Base-by-base conservation (phyloP, 2,888 invertebrate genomes). In the Penaeus monodon region DNA sequence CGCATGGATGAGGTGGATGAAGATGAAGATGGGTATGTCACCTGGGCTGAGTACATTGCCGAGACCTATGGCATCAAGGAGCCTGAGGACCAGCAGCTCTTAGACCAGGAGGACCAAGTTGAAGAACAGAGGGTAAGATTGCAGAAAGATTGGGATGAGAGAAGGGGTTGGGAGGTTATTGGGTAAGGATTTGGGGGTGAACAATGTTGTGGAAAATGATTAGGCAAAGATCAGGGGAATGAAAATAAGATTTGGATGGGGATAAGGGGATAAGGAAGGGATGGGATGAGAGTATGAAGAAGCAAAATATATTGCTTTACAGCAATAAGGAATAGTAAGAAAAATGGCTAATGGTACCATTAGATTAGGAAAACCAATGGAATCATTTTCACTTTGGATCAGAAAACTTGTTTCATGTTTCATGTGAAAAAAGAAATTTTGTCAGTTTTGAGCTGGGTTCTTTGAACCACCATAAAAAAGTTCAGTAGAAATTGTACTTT, bases 21-120 rank as follows among this genome's bases (percentile, higher is more conserved):
- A 74, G 94, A 99, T 92, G 94, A 94, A 68, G 96, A 99, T 92
- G 96, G 96, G 0, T 93, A 93, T 90, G 94, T 99, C 3, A 95
- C 96, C 0, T 99, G 98, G 98, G 93, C 94, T 10, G 99, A 99
- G 93, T 97, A 98, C 92, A 92, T 97, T n/a, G 94, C 95, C 84
- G 97, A 98, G 92, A 95, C 96, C 0, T 99, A 97, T 92, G 97
- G 97, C 0, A 94, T 96, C 81, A 91, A 91, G 38, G 95, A 95
- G 89, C 93, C 92, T 74, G 92, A 93, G 74, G 91, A 91, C 81
- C 85, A 74, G 87, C 88, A 81, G 24, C 73, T 89, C 89, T 79
- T 89, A 29, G 91, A 92, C 70, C 91, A 91, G 77, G 91, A 91
- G n/a, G 90, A 90, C 66, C 88, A 91, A 33, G 91, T 91, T 81